A percentile compares a stretch with the other conserved stretches of the same genome.
Evolutionary conservation across 1,140 invertebrate species (phyloP).

Genomic region (Diuraphis noxia): DNA sequence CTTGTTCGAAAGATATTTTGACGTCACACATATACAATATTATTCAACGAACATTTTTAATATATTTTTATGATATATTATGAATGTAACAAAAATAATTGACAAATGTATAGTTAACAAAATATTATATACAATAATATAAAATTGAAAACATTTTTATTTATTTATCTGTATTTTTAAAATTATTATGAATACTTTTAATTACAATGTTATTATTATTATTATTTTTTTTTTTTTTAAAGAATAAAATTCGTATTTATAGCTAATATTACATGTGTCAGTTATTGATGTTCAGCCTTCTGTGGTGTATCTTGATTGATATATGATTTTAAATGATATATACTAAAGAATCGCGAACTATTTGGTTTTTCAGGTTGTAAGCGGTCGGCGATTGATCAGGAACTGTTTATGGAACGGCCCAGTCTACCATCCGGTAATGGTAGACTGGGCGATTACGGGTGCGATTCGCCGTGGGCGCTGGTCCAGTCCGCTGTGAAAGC

Average conservation of each 20-base stretch:
- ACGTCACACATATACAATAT: not conserved
- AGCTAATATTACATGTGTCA: not conserved
- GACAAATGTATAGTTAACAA: not conserved
- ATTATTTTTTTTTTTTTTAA: too few relatives aligned
- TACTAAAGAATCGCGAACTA: not conserved
- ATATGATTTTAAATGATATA: not conserved
- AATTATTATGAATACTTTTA: not conserved
- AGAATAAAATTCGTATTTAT: not conserved
- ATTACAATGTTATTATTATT: too few relatives aligned
- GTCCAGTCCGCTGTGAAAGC: slow-evolving; percentile 80
- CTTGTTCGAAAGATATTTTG: not conserved
- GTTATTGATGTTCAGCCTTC: not conserved
- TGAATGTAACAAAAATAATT: not conserved
- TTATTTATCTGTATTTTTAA: not conserved
- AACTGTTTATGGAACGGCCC: slow-evolving; percentile 51
- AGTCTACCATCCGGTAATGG: slow-evolving; percentile 63
- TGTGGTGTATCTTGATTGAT: not conserved
- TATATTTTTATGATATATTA: not conserved
- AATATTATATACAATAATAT: not conserved
- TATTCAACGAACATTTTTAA: not conserved
- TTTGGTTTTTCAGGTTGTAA: slow-evolving; percentile 27
- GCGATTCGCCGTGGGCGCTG: slow-evolving; percentile 83
- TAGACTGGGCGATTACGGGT: slow-evolving; percentile 79
- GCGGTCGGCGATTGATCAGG: not conserved
- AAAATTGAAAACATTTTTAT: not conserved